A percentile compares a stretch with the other conserved stretches of the same genome.
Evolutionary conservation across 92 coral and sea anemone genomes (phyloP).

Genomic region (Zoanthus sansibaricus): DNA sequence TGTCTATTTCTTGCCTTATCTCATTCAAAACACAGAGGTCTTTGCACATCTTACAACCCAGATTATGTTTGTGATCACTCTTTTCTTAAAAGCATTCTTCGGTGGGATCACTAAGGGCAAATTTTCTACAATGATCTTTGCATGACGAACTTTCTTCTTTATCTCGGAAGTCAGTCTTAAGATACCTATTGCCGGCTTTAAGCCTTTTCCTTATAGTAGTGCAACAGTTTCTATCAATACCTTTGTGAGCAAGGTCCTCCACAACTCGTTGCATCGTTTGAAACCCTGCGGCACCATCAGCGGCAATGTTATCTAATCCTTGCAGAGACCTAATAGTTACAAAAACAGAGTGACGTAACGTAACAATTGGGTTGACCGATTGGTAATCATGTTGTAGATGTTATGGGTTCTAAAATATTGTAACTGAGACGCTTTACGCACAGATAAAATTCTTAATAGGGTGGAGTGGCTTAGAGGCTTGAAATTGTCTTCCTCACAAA

Average conservation of each 20-base stretch:
- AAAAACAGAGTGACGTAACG: background rate
- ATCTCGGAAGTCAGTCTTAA: conserved; percentile 21
- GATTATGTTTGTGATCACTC: conserved; percentile 18
- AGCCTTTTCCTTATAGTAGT: conserved; percentile 32
- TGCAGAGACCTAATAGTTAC: conserved; percentile 24
- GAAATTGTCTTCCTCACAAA: conserved; percentile 8
- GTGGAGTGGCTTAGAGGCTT: background rate
- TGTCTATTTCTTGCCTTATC: background rate
- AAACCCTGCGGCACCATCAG: conserved; percentile 42
- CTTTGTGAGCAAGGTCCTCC: conserved; percentile 33
- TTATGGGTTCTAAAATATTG: background rate
- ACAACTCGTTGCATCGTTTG: conserved; percentile 43
- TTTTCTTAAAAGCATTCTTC: conserved; percentile 53
- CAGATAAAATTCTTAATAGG: conserved; percentile 4
- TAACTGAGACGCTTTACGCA: conserved; percentile 13
- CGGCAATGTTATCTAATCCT: conserved; percentile 50
- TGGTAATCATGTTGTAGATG: background rate
- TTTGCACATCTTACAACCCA: background rate
- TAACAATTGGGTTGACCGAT: background rate
- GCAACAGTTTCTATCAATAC: background rate
- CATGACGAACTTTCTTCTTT: conserved; percentile 42
- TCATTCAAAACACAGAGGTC: conserved; percentile 16
- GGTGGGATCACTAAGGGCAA: conserved; percentile 51
- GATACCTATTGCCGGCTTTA: conserved; percentile 38
- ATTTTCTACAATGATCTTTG: conserved; percentile 55